Conservation (phyloP, 2,888 invertebrate genomes). For the Philereme transversata region DNA sequence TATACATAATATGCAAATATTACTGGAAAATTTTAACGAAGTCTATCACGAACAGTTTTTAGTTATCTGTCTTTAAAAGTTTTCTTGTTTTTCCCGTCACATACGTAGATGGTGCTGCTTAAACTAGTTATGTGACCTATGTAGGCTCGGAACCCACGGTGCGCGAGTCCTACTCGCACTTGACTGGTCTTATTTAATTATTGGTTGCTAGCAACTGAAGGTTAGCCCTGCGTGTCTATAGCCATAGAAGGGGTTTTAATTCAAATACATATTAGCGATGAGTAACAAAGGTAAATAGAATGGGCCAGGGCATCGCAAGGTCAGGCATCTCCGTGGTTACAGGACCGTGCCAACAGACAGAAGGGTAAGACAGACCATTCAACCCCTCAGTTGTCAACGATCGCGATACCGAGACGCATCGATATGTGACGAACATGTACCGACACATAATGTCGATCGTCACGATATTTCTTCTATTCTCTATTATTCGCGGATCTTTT, state of each 20-base stretch:
- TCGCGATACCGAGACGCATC: conserved; percentile 13
- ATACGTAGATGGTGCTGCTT: too few species aligned
- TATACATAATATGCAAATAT: too few species aligned
- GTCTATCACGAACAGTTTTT: too few species aligned
- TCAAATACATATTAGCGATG: conserved; percentile 43
- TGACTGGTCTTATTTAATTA: too few species aligned
- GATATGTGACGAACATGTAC: conserved; percentile 30
- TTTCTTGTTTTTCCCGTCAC: too few species aligned
- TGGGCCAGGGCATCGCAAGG: conserved; percentile 66
- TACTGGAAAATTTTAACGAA: too few species aligned
- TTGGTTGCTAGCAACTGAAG: conserved; percentile 1
- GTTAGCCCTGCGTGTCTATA: conserved; percentile 3
- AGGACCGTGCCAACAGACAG: conserved; percentile 55
- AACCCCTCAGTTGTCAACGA: conserved; percentile 31
- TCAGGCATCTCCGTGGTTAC: conserved; percentile 73
- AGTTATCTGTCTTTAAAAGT: too few species aligned
- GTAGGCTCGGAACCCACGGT: too few species aligned
- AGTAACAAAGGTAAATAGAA: conserved; percentile 64
- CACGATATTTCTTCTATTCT: conserved; percentile 46
- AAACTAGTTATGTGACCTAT: too few species aligned
- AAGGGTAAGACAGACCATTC: conserved; percentile 36
- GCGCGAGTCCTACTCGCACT: too few species aligned
- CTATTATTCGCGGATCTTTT: conserved; percentile 45
- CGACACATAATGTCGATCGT: conserved; percentile 40
- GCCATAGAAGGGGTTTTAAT: background rate